phyloP scores from a whole-genome alignment of 2,797 vertebrate species.

The Monodelphis domestica region DNA sequence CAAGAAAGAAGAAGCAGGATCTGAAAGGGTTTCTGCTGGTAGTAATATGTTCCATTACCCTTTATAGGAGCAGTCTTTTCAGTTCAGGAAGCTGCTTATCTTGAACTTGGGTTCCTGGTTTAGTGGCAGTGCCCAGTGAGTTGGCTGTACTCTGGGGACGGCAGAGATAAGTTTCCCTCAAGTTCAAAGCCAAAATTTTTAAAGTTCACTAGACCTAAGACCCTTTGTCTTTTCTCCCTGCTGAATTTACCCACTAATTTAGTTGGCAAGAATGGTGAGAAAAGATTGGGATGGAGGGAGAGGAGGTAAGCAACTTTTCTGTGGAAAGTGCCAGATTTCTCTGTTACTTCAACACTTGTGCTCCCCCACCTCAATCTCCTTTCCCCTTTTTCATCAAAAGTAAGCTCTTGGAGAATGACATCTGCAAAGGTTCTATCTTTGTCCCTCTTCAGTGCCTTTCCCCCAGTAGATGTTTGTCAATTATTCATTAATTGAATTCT shows the following conservation, averaged over 20 bases:
- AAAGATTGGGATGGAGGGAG: neutral
- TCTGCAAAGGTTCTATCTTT: neutral
- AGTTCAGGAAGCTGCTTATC: neutral
- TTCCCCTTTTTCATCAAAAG: neutral
- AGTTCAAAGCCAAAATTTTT: slow-evolving; percentile 4
- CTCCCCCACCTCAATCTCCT: no score
- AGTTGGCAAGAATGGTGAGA: neutral
- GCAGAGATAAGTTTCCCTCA: neutral
- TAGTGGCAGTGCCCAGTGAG: neutral
- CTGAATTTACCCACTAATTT: neutral
- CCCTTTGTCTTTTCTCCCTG: neutral
- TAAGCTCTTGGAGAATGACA: neutral
- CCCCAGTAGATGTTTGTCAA: neutral
- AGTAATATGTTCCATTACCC: neutral
- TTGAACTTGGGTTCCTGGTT: neutral
- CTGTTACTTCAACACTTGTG: neutral
- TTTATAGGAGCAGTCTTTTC: neutral
- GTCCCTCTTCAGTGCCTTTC: neutral
- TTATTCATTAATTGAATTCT: neutral
- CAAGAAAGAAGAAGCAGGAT: neutral
- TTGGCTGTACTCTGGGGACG: neutral
- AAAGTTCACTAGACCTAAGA: neutral
- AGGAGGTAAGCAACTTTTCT: neutral
- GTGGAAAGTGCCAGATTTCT: neutral
- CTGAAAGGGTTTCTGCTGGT: neutral